These are phyloP conservation scores for Acronicta leporina DNA, from an alignment of 2,888 invertebrate genomes.

Conservation along the genomic window DNA sequence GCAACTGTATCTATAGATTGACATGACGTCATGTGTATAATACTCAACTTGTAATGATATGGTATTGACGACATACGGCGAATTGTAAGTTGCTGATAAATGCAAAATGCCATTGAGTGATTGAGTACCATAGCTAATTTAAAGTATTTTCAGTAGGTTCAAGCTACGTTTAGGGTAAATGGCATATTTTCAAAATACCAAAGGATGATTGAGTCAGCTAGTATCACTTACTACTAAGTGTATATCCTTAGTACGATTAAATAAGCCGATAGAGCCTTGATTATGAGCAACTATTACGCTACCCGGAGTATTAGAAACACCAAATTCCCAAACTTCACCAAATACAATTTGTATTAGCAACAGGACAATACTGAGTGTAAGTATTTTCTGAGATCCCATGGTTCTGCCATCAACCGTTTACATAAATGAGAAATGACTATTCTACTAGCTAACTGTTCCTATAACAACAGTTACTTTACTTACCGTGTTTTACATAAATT, in stretches of 20 bases:
- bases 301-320: neutral
- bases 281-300: neutral
- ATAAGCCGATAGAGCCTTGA: neutral
- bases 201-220: neutral
- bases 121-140: too few relatives aligned
- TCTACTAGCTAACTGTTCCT: conserved; percentile 1
- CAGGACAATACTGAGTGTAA: neutral
- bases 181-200: too few relatives aligned
- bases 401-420: neutral
- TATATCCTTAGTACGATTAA: neutral
- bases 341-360: neutral
- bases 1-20: too few relatives aligned
- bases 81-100: too few relatives aligned
- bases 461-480: neutral
- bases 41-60: too few relatives aligned
- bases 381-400: neutral
- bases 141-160: too few relatives aligned
- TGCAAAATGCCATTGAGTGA: too few relatives aligned
- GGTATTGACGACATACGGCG: too few relatives aligned
- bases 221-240: neutral
- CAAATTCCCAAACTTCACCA: neutral
- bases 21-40: too few relatives aligned
- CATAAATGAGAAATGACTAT: neutral
- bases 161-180: too few relatives aligned
- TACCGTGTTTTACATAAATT: neutral